Base-by-base conservation (phyloP, 2,888 invertebrate species). In the Epistrophe eligans region DNA sequence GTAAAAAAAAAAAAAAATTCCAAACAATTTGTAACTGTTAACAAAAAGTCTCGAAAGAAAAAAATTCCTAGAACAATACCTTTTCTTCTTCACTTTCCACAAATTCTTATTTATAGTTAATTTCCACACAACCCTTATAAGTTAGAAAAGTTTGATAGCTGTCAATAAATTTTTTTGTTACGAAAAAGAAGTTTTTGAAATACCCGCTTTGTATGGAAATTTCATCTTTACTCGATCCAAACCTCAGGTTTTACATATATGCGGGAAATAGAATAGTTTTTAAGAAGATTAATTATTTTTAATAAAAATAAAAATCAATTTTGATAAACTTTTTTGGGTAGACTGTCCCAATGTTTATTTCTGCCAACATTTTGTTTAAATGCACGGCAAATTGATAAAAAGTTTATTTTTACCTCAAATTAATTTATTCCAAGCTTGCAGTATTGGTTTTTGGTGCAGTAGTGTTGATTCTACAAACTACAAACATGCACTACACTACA, bases 321-420 rank as follows among this genome's bases (percentile, higher is more conserved):
- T 24, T 7, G 0, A 15, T 9, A 40, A 40, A 40, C 2, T 19
- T 24, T n/a, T 40, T 10, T 4, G 13, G 0, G 24, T 8, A 17
- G 24, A 40, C 13, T 24, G 13, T 13, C 13, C 60, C 40, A 19
- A 24, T 24, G 40, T 62, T 24, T 3, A 8, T 7, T 19, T 62
- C 38, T 19, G 6, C 32, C 32, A 32, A 28, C 60, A 32, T 17
- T 35, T 64, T 50, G 52, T 62, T 40, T 28, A 24, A 52, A 28
- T 60, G 52, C 67, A 72, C 32, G 57, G 45, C 43, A 74, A 17
- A 45, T 28, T 62, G 62, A 81, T 62, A 38, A 45, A 52, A 19
- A 57, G 62, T 84, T 70, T 64, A 48, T 79, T 79, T 74, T 67
- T 45, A 8, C 48, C 45, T 60, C 64, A 19, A 79, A 70, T 79